Evolutionary conservation across 1,140 invertebrate genomes (phyloP).

Genomic region (Telenomus remus): DNA sequence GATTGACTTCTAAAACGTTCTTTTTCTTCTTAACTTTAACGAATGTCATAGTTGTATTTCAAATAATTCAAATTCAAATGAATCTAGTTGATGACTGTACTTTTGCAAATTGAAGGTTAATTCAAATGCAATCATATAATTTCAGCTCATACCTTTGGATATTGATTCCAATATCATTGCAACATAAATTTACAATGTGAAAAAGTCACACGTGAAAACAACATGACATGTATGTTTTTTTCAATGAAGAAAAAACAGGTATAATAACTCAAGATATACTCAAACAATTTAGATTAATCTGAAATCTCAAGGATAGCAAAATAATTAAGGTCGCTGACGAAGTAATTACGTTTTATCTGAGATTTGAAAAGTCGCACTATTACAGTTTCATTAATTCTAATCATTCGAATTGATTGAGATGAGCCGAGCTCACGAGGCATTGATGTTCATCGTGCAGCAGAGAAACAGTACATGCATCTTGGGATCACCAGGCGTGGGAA

Average conservation of each 20-base stretch:
- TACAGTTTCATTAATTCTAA: constrained; percentile 35
- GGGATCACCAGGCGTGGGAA: constrained; percentile 46
- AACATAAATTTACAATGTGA: too few species aligned
- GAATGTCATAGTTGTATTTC: too few species aligned
- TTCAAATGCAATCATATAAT: too few species aligned
- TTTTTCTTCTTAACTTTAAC: too few species aligned
- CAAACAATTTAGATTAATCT: too few species aligned
- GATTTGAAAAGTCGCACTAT: constrained; percentile 32
- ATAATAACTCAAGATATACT: too few species aligned
- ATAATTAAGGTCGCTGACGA: constrained; percentile 26
- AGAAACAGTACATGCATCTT: constrained; percentile 1
- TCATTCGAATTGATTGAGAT: constrained; percentile 47
- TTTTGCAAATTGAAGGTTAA: too few species aligned
- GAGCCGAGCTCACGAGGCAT: constrained; percentile 18
- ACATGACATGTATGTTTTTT: too few species aligned
- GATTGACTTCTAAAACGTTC: too few species aligned
- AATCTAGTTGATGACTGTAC: too few species aligned
- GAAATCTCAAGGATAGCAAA: constrained; percentile 9
- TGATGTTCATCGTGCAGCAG: constrained; percentile 7
- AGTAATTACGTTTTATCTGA: constrained; percentile 17
- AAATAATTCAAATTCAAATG: too few species aligned
- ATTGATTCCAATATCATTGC: constrained; percentile 10
- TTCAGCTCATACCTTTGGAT: constrained; percentile 18
- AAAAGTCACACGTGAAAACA: too few species aligned
- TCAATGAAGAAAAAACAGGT: background rate